Base-by-base conservation (phyloP, 2,113 vertebrate species). In the Tupaia tana region DNA sequence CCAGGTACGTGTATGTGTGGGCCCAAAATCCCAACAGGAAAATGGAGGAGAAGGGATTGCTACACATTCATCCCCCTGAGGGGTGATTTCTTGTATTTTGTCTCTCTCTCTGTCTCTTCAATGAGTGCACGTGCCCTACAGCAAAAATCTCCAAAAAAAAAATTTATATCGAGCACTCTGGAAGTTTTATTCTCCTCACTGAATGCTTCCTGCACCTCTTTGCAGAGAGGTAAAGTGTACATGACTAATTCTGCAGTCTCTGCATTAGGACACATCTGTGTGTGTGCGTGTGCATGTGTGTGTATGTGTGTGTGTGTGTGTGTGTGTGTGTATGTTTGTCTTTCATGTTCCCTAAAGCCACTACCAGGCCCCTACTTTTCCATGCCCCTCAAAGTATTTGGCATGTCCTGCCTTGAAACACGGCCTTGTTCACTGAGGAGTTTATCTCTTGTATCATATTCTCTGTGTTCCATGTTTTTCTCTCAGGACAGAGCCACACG, bases 261-360 rank as follows among this genome's bases (percentile, higher is more conserved):
- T 19, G 61, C 67, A 6, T 43, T 43, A 43, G 43, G 43, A 31
- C 11, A 13, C 7, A 80, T 27, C 58, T 87, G 14, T 66, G 69
- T 34, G 10, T 61, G 2, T 9, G 3, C 5, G 0, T 29, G 22
- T 14, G 18, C 43, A 14, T 66, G 74, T 34, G 14, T 61, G 2
- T 9, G 3, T 3, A 0, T 43, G 22, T 18, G 69, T 34, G 10
- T 61, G 2, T 9, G 3, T 3, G 0, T 29, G 22, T 14, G 18
- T 6, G 19, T 66, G 74, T 34, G 14, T 61, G 2, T 9, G 3
- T 3, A 0, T 43, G 22, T 18, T 13, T 9, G 1, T 54, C 31
- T 78, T 12, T 61, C 77, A 24, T 11, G 29, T 29, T 24, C 10
- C 16, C 64, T 20, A 9, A 9, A 66, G 56, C 20, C 34, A 80